These are phyloP conservation scores for Psittacula echo DNA, from an alignment of 2,797 vertebrate genomes.

Conservation along the genomic window DNA sequence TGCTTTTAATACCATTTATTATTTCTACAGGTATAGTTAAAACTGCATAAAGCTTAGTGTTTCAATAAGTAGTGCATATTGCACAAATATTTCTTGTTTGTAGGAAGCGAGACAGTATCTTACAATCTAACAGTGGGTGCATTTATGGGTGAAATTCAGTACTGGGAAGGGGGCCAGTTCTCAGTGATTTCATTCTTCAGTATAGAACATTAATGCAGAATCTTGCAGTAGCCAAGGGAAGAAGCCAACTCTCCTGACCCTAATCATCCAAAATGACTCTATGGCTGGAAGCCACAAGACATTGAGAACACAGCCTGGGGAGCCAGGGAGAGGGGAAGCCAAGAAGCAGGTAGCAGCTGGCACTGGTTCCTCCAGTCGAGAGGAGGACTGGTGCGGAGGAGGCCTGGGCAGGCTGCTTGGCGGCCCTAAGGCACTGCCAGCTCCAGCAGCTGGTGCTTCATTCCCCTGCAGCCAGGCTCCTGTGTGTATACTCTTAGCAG, in stretches of 20 bases:
- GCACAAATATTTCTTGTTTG: conserved; percentile 1
- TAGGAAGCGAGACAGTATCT: conserved; percentile 34
- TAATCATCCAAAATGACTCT: neutral
- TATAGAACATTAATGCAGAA: conserved; percentile 8
- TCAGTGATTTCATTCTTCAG: conserved; percentile 36
- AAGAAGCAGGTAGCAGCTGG: neutral
- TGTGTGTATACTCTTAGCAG: neutral
- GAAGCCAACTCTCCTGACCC: conserved; percentile 36
- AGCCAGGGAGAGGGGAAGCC: conserved; percentile 9
- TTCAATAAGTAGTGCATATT: neutral
- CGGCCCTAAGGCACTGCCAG: neutral
- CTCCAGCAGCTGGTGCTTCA: neutral
- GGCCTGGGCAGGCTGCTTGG: neutral
- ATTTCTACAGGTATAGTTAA: neutral
- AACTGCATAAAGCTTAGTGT: neutral
- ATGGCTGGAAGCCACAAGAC: conserved; percentile 36
- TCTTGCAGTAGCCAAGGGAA: conserved; percentile 9
- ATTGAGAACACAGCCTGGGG: neutral
- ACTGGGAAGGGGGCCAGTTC: conserved; percentile 61
- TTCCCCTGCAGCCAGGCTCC: neutral
- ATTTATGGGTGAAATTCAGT: conserved; percentile 55
- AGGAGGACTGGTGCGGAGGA: neutral
- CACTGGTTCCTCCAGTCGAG: neutral
- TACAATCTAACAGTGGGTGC: conserved; percentile 38
- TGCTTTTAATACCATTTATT: neutral